Conservation (phyloP, 2,888 invertebrate species). For the Sepioteuthis lessoniana region DNA sequence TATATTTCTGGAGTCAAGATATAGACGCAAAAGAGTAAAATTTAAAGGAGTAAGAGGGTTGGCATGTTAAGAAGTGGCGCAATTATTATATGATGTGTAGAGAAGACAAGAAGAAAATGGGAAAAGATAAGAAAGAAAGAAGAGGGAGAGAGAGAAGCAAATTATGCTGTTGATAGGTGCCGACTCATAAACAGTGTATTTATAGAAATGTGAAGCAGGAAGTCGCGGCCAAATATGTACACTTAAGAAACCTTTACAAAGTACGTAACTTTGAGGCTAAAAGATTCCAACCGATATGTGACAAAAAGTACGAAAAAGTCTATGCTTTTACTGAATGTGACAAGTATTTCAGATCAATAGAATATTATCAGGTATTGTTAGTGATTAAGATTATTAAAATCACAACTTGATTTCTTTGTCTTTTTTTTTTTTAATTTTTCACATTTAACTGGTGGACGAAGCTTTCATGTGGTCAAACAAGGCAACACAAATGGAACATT, state of each 20-base stretch:
- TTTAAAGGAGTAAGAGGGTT: background rate
- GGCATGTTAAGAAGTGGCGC: background rate
- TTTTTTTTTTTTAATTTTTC: too few species aligned
- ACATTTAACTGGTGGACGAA: too few species aligned
- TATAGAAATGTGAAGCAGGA: slow-evolving; percentile 42
- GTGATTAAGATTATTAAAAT: too few species aligned
- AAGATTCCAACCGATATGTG: background rate
- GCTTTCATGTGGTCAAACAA: too few species aligned
- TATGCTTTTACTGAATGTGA: too few species aligned
- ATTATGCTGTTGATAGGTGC: background rate
- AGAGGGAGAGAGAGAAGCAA: background rate
- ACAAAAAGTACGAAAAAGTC: background rate
- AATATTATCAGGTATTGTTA: too few species aligned
- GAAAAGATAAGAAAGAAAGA: background rate
- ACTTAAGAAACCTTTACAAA: background rate
- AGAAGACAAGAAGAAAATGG: background rate
- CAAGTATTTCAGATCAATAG: too few species aligned
- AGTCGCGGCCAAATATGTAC: slow-evolving; percentile 47
- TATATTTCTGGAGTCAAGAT: background rate
- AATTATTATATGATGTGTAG: background rate
- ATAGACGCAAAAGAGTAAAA: too few species aligned
- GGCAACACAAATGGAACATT: too few species aligned
- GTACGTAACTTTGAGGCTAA: background rate
- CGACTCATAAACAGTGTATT: slow-evolving; percentile 17
- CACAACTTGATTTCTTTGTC: too few species aligned